Base-by-base conservation (phyloP, 2,888 invertebrate genomes). In the Lumbricus terrestris region DNA sequence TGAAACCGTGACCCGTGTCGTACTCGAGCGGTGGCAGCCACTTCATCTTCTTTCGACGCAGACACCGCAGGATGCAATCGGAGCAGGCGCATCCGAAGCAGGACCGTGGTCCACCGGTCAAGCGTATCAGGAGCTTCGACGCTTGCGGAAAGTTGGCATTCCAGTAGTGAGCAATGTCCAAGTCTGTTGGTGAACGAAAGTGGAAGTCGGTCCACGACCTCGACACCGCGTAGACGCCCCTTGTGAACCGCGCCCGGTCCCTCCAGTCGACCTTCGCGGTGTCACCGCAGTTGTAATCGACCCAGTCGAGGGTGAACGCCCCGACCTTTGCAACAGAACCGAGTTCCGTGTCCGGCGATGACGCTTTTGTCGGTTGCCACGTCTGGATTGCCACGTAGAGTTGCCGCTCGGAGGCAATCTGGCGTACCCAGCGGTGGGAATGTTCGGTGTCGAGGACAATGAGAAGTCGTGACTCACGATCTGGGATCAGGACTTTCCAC, bases 1-100 rank as follows among this genome's bases (percentile, higher is more conserved):
- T 94, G 90, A 95, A 94, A 0, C 95, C 95, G 92, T 95, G 95
- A 4, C 94, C 94, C 6, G 95, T 95, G 90, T 94, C 94, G 3
- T 94, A 91, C 89, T 94, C 93, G 83, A 93, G 92, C 18, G 95
- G 95, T 11, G 94, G 94, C 23, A 94, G 91, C 93, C 94, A 94
- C 16, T 91, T 91, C 93, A 95, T 93, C 88, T 93, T 92, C 91
- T 93, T 92, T 20, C 94, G 92, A n/a, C 93, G 92, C 69, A 94
- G 88, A 92, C 94, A 94, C 4, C 93, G 91, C 13, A 93, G 54
- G 15, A 94, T 37, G 90, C 93, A 93, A 40, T 93, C 93, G 91
- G 93, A 94, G 91, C 94, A 94, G 91, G 93, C 94, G 89, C 93
- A 94, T 15, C 94, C 34, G 88, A 92, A 92, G 20, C 93, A 93